Conservation (phyloP, 2,797 vertebrate species). For the Poecilia wingei region DNA sequence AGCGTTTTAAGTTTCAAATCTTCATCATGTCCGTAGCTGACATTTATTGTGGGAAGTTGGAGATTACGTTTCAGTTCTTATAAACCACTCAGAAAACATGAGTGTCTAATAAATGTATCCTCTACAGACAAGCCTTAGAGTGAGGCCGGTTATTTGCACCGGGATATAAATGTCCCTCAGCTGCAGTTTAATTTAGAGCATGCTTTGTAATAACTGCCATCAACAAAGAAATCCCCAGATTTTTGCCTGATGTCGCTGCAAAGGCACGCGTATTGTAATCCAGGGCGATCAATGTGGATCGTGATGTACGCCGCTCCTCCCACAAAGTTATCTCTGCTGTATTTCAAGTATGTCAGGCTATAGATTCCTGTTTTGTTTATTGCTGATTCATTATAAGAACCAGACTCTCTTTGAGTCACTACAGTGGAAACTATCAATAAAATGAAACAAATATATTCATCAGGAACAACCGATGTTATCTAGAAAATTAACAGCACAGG, state of each 20-base stretch:
- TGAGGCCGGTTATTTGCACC: slow-evolving; percentile 28
- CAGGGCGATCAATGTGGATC: slow-evolving; percentile 14
- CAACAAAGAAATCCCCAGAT: slow-evolving; percentile 14
- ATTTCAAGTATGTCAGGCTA: slow-evolving; percentile 26
- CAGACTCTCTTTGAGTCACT: slow-evolving; percentile 17
- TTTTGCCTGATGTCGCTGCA: slow-evolving; percentile 16
- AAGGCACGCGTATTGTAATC: neutral
- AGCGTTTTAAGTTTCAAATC: slow-evolving; percentile 22
- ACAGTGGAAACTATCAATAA: slow-evolving; percentile 43
- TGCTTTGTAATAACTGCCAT: slow-evolving; percentile 38
- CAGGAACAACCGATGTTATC: slow-evolving; percentile 33
- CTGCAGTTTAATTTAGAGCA: slow-evolving; percentile 15
- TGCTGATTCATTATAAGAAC: slow-evolving; percentile 36
- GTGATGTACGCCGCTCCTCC: slow-evolving; percentile 23
- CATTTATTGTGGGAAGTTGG: slow-evolving; percentile 33
- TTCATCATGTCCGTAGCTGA: slow-evolving; percentile 27
- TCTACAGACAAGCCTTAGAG: slow-evolving; percentile 17
- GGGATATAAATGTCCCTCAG: slow-evolving; percentile 31
- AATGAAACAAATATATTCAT: slow-evolving; percentile 29
- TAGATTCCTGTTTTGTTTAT: slow-evolving; percentile 26
- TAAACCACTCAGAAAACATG: slow-evolving; percentile 24
- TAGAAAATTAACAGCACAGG: slow-evolving; percentile 13
- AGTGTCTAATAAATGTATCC: slow-evolving; percentile 40
- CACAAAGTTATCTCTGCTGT: slow-evolving; percentile 23
- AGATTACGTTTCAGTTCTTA: slow-evolving; percentile 44